Base-by-base conservation (phyloP, 2,888 invertebrate species). In the Dascillus cervinus region DNA sequence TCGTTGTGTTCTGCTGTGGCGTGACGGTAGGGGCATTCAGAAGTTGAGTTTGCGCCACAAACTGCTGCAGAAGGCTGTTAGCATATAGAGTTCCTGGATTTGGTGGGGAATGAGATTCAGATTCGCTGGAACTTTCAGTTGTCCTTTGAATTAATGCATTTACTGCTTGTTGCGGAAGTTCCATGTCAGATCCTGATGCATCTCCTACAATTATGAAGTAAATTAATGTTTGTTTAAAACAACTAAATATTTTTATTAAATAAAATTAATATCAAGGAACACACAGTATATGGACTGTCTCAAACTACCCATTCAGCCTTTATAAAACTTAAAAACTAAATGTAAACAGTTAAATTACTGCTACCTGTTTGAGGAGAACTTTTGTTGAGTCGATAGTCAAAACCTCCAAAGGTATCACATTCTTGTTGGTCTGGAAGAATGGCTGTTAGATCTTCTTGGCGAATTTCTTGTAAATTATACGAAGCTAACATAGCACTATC, bases 361-460 rank as follows among this genome's bases (percentile, higher is more conserved):
- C 58, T 58, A 70, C 70, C 70, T 55, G 70, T 71, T 47, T 70
- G 70, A 29, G 60, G 68, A 44, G 69, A 67, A 34, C 65, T 69
- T 56, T 70, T 70, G 56, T 69, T 68, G 26, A 38, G 26, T 29
- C 41, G 33, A 46, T 68, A 67, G 46, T 62, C 61, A 46, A 67
- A 45, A 9, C 37, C 48, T 23, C 56, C 60, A 60, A 62, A 47
- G 3, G 63, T 70, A 22, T 70, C 67, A 37, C 72, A 71, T 34
- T 72, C 72, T 44, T 71, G 77, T 58, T 79, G 79, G 56, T 84
- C 82, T 34, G 84, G 83, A 56, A 85, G 67, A 60, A 85, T 77
- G 46, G 82, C 84, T 44, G 82, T 82, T 48, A 84, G 66, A 64
- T 84, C 83, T 58, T 83, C 83, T 64, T 84, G 82, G 58, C 82